These are phyloP conservation scores for Equus quagga DNA, from an alignment of 2,113 vertebrate genomes.

Conservation along the genomic window DNA sequence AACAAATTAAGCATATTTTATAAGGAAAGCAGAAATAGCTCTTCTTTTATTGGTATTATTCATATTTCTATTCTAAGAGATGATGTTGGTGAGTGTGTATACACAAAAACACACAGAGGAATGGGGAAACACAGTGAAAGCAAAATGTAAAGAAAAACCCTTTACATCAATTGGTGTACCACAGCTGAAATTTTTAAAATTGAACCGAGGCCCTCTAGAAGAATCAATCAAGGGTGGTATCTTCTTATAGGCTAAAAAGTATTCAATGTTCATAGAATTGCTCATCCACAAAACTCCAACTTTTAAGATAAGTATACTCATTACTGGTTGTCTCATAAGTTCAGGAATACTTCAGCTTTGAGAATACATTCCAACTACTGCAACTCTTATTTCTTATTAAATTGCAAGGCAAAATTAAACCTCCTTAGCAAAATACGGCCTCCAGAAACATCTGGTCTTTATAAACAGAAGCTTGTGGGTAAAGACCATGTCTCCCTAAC, in stretches of 20 bases:
- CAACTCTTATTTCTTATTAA: neutral
- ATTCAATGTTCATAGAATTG: neutral
- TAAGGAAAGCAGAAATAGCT: neutral
- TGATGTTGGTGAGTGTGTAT: neutral
- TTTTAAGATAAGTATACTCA: slow-evolving; percentile 4
- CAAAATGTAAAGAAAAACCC: neutral
- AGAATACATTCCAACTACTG: neutral
- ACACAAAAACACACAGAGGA: neutral
- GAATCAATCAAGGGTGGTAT: neutral
- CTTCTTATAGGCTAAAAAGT: neutral
- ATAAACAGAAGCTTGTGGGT: neutral
- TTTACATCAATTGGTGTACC: neutral
- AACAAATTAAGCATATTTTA: neutral
- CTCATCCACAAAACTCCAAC: neutral
- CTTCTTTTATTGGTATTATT: neutral
- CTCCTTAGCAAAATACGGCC: neutral
- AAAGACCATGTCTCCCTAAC: neutral
- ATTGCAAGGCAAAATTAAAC: neutral
- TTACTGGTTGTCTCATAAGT: neutral
- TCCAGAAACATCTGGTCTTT: slow-evolving; percentile 13
- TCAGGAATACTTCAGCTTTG: slow-evolving; percentile 15
- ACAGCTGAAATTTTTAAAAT: slow-evolving; percentile 13
- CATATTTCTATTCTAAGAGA: neutral
- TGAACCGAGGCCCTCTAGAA: neutral
- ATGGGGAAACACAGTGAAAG: neutral